Evolutionary conservation across 2,888 invertebrate genomes (phyloP).

Genomic region (Cephus pulcher): DNA sequence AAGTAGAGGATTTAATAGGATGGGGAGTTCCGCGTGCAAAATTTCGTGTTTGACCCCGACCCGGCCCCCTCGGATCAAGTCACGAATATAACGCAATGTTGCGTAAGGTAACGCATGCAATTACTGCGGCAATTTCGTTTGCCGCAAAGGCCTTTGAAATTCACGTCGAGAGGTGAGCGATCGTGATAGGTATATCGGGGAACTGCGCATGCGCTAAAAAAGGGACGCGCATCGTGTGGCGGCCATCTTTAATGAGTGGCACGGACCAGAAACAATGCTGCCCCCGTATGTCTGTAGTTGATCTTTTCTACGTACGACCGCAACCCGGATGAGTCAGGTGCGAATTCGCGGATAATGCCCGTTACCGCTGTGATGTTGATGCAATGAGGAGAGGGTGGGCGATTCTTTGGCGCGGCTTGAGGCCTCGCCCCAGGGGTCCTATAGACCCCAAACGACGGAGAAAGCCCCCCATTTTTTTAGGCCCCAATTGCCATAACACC

Average conservation of each 20-base stretch:
- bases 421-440: constrained; percentile 2
- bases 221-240: not conserved
- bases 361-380: not conserved
- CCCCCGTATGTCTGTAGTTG: not conserved
- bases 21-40: not conserved
- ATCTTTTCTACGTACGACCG: not conserved
- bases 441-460: not conserved
- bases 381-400: not conserved
- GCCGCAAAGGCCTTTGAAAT: not conserved
- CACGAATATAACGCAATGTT: not conserved
- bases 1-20: not conserved
- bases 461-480: constrained; percentile 4
- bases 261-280: not conserved
- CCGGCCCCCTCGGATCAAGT: not conserved
- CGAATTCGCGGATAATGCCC: not conserved
- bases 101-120: not conserved
- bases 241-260: not conserved
- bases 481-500: not conserved
- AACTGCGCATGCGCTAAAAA: not conserved
- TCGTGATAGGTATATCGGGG: not conserved
- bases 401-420: not conserved
- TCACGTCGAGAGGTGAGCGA: not conserved
- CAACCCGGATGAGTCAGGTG: constrained; percentile 6
- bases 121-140: not conserved
- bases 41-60: not conserved